These are phyloP conservation scores for Drosophila rufa DNA, from an alignment of 1,140 invertebrate genomes.

Conservation along the genomic window DNA sequence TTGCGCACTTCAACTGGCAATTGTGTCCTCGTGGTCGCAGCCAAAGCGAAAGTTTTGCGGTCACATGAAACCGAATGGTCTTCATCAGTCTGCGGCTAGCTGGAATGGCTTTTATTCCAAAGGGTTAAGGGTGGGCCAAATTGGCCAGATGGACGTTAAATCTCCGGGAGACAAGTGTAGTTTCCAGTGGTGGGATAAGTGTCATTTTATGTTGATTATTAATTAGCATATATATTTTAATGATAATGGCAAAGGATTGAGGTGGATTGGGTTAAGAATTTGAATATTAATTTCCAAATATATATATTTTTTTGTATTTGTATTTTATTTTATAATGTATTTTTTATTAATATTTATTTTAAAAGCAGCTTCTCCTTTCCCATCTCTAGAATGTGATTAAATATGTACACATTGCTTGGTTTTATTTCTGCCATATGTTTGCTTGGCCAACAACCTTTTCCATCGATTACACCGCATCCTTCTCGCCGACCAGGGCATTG, in stretches of 20 bases:
- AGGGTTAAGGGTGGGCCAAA: conserved; percentile 36
- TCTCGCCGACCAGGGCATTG: conserved; percentile 43
- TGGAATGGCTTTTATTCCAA: conserved; percentile 19
- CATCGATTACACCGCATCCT: conserved; percentile 34
- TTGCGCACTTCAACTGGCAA: conserved; percentile 65
- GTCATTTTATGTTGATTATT: not conserved
- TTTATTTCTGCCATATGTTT: conserved; percentile 34
- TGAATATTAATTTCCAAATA: too few relatives aligned
- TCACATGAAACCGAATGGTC: conserved; percentile 54
- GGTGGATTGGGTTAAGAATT: not conserved
- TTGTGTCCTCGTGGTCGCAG: conserved; percentile 51
- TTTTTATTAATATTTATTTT: too few relatives aligned
- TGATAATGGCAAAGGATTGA: too few relatives aligned
- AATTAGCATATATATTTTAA: not conserved
- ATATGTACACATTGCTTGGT: conserved; percentile 9
- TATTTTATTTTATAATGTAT: not conserved
- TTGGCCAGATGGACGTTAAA: conserved; percentile 31
- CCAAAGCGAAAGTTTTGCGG: conserved; percentile 47
- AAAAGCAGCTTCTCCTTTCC: not conserved
- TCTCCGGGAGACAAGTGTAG: conserved; percentile 9
- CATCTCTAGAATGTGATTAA: conserved; percentile 10
- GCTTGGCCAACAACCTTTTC: conserved; percentile 56
- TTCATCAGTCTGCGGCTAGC: conserved; percentile 37
- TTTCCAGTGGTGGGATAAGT: not conserved
- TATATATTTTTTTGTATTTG: too few relatives aligned